Evolutionary conservation across 2,113 vertebrate genomes (phyloP).

Genomic region (Xyrauchen texanus): DNA sequence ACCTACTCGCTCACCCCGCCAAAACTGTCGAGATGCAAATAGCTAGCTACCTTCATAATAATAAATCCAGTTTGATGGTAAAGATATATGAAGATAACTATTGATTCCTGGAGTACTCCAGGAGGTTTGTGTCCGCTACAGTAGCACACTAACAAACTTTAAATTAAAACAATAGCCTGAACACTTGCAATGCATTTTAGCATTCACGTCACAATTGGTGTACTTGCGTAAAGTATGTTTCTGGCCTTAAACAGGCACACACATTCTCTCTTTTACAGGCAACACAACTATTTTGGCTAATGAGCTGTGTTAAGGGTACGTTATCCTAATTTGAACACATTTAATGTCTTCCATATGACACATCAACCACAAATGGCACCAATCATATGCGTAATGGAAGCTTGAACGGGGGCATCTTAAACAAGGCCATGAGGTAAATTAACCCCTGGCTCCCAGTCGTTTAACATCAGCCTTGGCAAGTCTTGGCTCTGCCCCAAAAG

Average conservation of each 20-base stretch:
- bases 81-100: too few species aligned
- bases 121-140: too few species aligned
- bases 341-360: conserved; percentile 37
- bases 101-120: too few species aligned
- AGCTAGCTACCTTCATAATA: too few species aligned
- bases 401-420: neutral
- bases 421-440: conserved; percentile 32
- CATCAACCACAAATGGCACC: conserved; percentile 31
- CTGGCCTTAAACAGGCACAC: neutral
- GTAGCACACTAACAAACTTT: too few species aligned
- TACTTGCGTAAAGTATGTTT: neutral
- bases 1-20: too few species aligned
- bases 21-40: too few species aligned
- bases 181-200: too few species aligned
- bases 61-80: too few species aligned
- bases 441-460: conserved; percentile 19
- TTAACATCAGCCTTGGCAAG: conserved; percentile 21
- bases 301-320: conserved; percentile 34
- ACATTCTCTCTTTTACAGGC: conserved; percentile 15
- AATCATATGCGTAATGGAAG: conserved; percentile 13
- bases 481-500: conserved; percentile 17
- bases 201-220: too few species aligned
- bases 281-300: conserved; percentile 31
- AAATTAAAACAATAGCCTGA: too few species aligned
- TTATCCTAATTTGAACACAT: conserved; percentile 13